These are phyloP conservation scores for Cabera pusaria DNA, from an alignment of 2,888 invertebrate genomes.

Conservation along the genomic window DNA sequence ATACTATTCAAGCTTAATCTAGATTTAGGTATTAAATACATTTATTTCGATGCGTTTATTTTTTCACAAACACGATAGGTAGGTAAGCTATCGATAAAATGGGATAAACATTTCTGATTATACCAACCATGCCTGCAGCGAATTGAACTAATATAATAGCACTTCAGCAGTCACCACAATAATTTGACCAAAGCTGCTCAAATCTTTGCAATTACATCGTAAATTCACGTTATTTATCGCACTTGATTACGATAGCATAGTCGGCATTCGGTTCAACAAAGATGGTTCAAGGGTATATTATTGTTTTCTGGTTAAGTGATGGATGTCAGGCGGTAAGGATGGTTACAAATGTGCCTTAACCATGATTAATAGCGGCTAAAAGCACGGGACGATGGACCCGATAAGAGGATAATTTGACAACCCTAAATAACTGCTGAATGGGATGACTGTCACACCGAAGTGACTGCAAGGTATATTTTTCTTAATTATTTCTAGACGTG, in stretches of 20 bases:
- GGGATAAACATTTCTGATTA: no score
- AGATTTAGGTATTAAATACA: no score
- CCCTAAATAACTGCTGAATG: constrained; percentile 40
- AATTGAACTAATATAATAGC: no score
- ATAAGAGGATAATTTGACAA: constrained; percentile 54
- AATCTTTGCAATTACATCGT: constrained; percentile 18
- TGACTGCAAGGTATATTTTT: constrained; percentile 4
- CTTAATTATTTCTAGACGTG: no score
- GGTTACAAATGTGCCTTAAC: constrained; percentile 37
- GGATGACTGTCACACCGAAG: constrained; percentile 35
- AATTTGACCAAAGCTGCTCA: constrained; percentile 17
- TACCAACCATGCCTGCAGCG: no score
- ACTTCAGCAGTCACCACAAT: constrained; percentile 6
- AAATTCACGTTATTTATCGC: constrained; percentile 19
- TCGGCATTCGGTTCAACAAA: constrained; percentile 28
- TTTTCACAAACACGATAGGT: no score
- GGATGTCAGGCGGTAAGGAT: constrained; percentile 41
- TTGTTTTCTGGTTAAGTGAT: constrained; percentile 40
- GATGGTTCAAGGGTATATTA: constrained; percentile 24
- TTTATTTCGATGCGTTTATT: no score
- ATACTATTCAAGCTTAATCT: no score
- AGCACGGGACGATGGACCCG: constrained; percentile 45
- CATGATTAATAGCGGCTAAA: constrained; percentile 50
- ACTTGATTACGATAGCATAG: constrained; percentile 19
- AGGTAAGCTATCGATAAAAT: no score